Percentiles rank a stretch among this genome's conserved stretches.
Evolutionary conservation across 2,113 vertebrate genomes (phyloP).

Genomic region (Vulpes ferrilata): DNA sequence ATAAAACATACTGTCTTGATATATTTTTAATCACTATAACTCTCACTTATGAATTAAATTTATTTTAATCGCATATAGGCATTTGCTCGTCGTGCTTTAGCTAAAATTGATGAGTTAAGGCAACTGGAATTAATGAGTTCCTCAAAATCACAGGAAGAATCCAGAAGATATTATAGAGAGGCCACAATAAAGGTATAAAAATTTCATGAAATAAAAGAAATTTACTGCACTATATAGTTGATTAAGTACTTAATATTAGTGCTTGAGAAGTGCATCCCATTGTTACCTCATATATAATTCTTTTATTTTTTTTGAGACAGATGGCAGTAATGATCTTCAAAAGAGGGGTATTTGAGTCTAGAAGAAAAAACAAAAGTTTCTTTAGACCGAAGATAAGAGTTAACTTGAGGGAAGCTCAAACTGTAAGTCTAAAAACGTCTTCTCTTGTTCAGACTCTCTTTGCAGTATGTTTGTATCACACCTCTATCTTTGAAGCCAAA

Average conservation of each 20-base stretch:
- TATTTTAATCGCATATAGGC: constrained; percentile 86
- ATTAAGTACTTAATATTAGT: not conserved
- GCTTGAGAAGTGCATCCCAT: accelerated
- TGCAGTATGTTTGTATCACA: not conserved
- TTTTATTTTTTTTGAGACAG: constrained; percentile 85
- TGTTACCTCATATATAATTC: constrained; percentile 18
- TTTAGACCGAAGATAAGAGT: constrained; percentile 87
- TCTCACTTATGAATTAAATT: constrained; percentile 67
- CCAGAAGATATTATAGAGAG: constrained; percentile 90
- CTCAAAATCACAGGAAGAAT: constrained; percentile 83
- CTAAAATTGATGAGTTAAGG: constrained; percentile 93
- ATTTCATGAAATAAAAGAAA: constrained; percentile 53
- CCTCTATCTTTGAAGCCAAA: not conserved
- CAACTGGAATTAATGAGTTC: constrained; percentile 89
- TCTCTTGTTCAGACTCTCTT: not conserved
- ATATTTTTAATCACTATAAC: constrained; percentile 61
- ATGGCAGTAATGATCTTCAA: constrained; percentile 96
- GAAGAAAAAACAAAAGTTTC: constrained; percentile 88
- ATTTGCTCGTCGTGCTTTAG: constrained; percentile 94
- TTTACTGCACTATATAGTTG: not conserved
- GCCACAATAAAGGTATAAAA: constrained; percentile 93
- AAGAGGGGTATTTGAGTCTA: constrained; percentile 91
- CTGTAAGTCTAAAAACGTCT: constrained; percentile 86
- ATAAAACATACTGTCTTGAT: constrained; percentile 63
- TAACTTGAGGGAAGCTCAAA: constrained; percentile 88